Percentiles rank a stretch among this genome's conserved stretches.
phyloP scores from a whole-genome alignment of 2,797 vertebrate genomes.

The Acanthiza pusilla region DNA sequence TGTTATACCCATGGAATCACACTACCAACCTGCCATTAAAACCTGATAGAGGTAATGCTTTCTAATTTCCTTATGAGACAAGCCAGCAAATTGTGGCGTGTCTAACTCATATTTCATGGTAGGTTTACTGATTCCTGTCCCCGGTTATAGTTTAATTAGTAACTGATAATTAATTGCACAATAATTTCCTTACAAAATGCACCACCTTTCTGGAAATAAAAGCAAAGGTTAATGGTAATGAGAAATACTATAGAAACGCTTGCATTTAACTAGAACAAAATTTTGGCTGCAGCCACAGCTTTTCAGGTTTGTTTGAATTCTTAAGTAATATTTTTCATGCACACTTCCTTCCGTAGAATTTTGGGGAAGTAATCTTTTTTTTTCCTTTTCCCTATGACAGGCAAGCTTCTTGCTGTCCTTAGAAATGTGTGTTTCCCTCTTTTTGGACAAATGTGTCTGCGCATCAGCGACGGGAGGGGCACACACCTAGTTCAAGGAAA shows the following conservation, averaged over 20 bases:
- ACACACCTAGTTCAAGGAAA: not conserved
- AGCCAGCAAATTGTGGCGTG: not conserved
- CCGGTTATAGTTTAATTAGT: not conserved
- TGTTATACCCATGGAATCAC: not conserved
- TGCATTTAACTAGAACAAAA: not conserved
- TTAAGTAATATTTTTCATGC: not conserved
- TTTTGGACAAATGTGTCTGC: not conserved
- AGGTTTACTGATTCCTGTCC: not conserved
- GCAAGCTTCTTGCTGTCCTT: not conserved
- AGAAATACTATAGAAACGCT: not conserved
- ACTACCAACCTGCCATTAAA: not conserved
- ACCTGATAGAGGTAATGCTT: not conserved
- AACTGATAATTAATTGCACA: not conserved
- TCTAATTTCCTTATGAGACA: not conserved
- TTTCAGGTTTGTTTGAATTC: not conserved
- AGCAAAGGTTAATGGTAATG: not conserved
- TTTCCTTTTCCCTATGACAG: not conserved
- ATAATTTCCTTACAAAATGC: not conserved
- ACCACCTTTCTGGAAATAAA: not conserved
- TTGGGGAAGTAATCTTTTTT: not conserved
- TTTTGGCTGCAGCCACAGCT: not conserved
- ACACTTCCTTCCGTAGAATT: not conserved
- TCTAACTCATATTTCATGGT: not conserved
- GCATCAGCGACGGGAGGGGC: not conserved
- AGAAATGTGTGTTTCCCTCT: not conserved